phyloP scores from a whole-genome alignment of 2,888 invertebrate genomes.

The Homarus gammarus region DNA sequence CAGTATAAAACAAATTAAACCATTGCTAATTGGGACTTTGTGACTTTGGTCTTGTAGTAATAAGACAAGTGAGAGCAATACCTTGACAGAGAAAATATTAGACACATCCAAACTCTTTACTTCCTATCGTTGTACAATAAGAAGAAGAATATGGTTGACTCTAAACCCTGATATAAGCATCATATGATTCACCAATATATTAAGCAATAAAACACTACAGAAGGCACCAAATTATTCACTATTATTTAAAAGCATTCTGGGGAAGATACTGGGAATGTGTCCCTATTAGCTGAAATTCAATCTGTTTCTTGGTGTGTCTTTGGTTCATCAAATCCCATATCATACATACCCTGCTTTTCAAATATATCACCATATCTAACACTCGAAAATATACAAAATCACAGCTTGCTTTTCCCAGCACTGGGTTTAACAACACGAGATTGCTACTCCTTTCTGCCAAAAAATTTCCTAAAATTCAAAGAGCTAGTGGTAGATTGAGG shows the following conservation, averaged over 20 bases:
- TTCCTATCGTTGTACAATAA: constrained; percentile 58
- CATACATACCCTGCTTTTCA: constrained; percentile 67
- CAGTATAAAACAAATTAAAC: constrained; percentile 55
- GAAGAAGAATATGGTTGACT: constrained; percentile 53
- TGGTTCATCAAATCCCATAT: constrained; percentile 65
- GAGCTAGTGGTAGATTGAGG: constrained; percentile 51
- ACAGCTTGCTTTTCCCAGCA: constrained; percentile 69
- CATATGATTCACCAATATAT: constrained; percentile 48
- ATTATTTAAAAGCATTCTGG: constrained; percentile 41
- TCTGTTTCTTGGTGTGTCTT: constrained; percentile 52
- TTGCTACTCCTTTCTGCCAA: constrained; percentile 60
- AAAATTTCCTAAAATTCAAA: constrained; percentile 5
- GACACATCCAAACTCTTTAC: constrained; percentile 35
- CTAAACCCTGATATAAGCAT: constrained; percentile 38
- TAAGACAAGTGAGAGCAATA: constrained; percentile 59
- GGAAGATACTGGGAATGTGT: constrained; percentile 62
- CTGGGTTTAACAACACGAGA: constrained; percentile 56
- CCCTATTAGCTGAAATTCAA: constrained; percentile 57
- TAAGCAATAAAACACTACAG: constrained; percentile 56
- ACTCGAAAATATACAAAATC: constrained; percentile 66
- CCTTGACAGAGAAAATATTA: constrained; percentile 27
- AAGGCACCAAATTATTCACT: constrained; percentile 63
- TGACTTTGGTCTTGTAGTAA: constrained; percentile 63
- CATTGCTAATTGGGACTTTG: constrained; percentile 61
- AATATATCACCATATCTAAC: constrained; percentile 57